Conservation (phyloP, 2,113 vertebrate species). For the Parotia lawesii region DNA sequence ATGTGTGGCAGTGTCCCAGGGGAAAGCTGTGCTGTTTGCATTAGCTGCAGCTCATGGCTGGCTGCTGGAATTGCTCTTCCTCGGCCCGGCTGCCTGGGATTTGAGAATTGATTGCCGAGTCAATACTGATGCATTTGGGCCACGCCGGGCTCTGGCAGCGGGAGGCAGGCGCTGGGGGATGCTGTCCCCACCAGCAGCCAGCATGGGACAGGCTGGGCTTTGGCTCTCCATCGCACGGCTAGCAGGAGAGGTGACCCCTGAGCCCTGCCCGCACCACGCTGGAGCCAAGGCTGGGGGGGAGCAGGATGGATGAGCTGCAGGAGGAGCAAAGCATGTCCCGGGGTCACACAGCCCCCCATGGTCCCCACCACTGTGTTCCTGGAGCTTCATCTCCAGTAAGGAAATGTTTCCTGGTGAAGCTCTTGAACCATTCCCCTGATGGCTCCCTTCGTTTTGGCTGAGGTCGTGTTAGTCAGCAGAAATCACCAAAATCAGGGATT, state of each 20-base stretch:
- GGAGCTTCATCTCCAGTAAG: not conserved
- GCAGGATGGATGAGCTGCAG: not conserved
- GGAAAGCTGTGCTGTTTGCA: not conserved
- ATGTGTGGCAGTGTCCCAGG: not conserved
- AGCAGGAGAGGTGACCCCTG: not conserved
- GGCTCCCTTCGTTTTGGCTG: not conserved
- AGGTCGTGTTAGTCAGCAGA: not conserved
- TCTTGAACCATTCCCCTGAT: rapidly evolving
- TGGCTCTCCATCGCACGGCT: not conserved
- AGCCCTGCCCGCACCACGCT: not conserved
- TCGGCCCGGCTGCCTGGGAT: constrained; percentile 1
- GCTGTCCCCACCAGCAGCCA: not conserved
- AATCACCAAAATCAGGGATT: not conserved
- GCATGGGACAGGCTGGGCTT: not conserved
- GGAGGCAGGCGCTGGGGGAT: rapidly evolving
- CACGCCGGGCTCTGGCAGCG: rapidly evolving
- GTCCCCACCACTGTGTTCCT: rapidly evolving
- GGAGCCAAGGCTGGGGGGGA: not conserved
- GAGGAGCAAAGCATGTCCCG: not conserved
- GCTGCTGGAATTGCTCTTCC: constrained; percentile 21
- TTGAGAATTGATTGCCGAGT: constrained; percentile 39
- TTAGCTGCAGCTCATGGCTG: not conserved
- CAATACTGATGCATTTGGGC: not conserved
- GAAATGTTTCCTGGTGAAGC: rapidly evolving
- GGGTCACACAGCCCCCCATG: rapidly evolving